Conservation (phyloP, 2,113 vertebrate species). For the Dipodomys ordii region DNA sequence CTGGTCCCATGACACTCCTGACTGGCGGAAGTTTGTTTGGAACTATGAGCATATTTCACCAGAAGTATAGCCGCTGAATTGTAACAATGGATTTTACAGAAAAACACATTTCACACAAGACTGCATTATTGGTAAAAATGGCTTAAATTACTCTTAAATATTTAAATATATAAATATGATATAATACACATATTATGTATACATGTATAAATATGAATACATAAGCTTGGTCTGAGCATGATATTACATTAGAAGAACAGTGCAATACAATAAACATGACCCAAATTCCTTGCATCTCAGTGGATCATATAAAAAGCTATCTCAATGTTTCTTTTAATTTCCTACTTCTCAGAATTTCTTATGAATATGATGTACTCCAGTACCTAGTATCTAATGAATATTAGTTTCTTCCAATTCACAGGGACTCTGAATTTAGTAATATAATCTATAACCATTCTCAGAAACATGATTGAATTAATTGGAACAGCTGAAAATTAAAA, state of each 20-base stretch:
- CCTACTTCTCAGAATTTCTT: background rate
- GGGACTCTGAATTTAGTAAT: background rate
- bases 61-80: background rate
- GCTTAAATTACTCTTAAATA: background rate
- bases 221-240: background rate
- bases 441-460: background rate
- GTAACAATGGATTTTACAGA: background rate
- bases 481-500: constrained; percentile 9
- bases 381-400: background rate
- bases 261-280: background rate
- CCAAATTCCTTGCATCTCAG: background rate
- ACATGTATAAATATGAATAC: background rate
- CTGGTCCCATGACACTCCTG: background rate
- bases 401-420: background rate
- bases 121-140: background rate
- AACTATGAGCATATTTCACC: background rate
- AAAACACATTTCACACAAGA: background rate
- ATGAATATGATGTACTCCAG: background rate
- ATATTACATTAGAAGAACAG: background rate
- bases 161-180: too few species aligned
- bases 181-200: too few species aligned
- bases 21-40: background rate
- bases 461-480: background rate
- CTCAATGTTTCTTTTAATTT: background rate
- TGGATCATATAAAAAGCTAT: background rate